Evolutionary conservation across 2,888 invertebrate genomes (phyloP).

Genomic region (Hemithea aestivaria): DNA sequence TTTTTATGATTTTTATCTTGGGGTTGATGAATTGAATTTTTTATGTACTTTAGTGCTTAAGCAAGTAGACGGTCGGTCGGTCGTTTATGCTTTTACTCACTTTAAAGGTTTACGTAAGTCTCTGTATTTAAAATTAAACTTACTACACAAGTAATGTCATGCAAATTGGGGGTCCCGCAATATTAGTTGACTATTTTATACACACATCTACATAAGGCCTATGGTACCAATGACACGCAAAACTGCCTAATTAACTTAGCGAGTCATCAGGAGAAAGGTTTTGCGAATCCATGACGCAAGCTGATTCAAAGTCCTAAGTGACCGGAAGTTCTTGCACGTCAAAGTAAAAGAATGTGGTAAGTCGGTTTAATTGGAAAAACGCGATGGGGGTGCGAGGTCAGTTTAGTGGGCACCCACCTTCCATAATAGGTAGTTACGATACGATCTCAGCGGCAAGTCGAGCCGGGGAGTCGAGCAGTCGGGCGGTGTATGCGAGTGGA

Average conservation of each 20-base stretch:
- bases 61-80: too few relatives aligned
- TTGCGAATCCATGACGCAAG: slow-evolving; percentile 21
- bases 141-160: too few relatives aligned
- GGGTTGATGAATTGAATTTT: too few relatives aligned
- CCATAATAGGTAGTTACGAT: slow-evolving; percentile 68
- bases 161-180: too few relatives aligned
- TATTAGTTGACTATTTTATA: too few relatives aligned
- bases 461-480: slow-evolving; percentile 42
- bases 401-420: slow-evolving; percentile 70
- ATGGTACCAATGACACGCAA: too few relatives aligned
- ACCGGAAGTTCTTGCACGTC: slow-evolving; percentile 56
- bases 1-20: too few relatives aligned
- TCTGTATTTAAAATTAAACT: too few relatives aligned
- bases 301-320: slow-evolving; percentile 23
- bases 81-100: too few relatives aligned
- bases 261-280: not conserved
- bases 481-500: slow-evolving; percentile 18
- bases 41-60: too few relatives aligned
- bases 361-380: slow-evolving; percentile 75
- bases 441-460: slow-evolving; percentile 65
- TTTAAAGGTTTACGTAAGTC: too few relatives aligned
- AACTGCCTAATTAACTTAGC: not conserved
- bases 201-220: too few relatives aligned
- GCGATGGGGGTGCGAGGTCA: slow-evolving; percentile 78
- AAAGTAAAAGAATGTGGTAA: slow-evolving; percentile 59